Evolutionary conservation across 2,113 vertebrate genomes (phyloP), one percentile per base, ranked within the genome.

Genomic region (Hyaena hyaena): DNA sequence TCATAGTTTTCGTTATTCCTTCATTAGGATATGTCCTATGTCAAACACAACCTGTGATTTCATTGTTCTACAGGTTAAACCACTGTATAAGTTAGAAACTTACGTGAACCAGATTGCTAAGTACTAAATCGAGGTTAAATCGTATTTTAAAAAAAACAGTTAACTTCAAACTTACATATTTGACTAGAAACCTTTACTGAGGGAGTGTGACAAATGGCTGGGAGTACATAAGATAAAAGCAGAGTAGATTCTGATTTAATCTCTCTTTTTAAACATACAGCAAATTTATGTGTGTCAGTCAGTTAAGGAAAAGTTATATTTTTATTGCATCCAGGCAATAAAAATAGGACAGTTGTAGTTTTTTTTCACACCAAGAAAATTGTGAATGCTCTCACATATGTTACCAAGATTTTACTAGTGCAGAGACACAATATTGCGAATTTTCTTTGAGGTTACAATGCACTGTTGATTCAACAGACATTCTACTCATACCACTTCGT

Each of bases 301-400:
- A 92, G 66, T 68, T 66, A 90, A 74, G 23, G 55, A 58, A 80
- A 85, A 65, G 14, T 31, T 61, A 15, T 50, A 76, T 88, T 68
- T 90, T 93, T 88, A 90, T 85, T 79, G 2, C 93, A 87, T 74
- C 74, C 50, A 82, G 88, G 58, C 4, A 88, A 88, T 50, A 90
- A 95, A 97, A 91, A 96, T 58, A 96, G 50, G 61, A 35, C 69
- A 95, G 68, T 85, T 88, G 61, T 95, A 85, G 23, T 10, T 95
- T 92, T 77, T 77, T 92, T 94, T 50, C 45, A 80, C 55, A 48
- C 80, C 85, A 73, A 79, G 73, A 80, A 86, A 92, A 73, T 92
- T 73, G 74, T 87, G 89, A 92, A 73, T 43, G 71, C 31, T n/a
- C 71, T 43, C 65, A 35, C 23, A 73, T 83, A 76, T 45, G 21